Conservation (phyloP, 2,888 invertebrate species). For the Pelosia muscerda region DNA sequence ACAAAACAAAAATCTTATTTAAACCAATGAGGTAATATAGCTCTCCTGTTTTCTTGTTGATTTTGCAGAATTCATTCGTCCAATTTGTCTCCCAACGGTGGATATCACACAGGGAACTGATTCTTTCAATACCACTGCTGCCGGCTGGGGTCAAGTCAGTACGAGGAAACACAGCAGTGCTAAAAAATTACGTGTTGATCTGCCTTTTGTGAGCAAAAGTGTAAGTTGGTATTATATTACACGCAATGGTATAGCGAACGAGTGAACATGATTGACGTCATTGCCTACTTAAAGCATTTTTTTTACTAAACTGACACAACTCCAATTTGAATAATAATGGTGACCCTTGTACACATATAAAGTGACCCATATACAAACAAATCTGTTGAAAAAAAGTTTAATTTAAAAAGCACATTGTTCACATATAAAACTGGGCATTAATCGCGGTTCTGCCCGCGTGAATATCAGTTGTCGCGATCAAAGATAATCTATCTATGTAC, state of each 20-base stretch:
- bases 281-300: too few relatives aligned
- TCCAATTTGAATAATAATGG: too few relatives aligned
- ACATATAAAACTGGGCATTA: too few relatives aligned
- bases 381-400: too few relatives aligned
- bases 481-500: too few relatives aligned
- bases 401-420: too few relatives aligned
- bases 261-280: too few relatives aligned
- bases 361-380: too few relatives aligned
- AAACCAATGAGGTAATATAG: background rate
- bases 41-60: background rate
- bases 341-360: too few relatives aligned
- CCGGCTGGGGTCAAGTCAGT: conserved; percentile 20
- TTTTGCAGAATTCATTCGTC: conserved; percentile 39
- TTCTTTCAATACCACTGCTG: conserved; percentile 13
- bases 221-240: conserved; percentile 40
- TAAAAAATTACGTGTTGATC: conserved; percentile 59
- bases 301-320: too few relatives aligned
- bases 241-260: background rate
- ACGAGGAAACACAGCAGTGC: conserved; percentile 58
- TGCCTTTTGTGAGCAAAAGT: conserved; percentile 50
- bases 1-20: background rate
- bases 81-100: conserved; percentile 29
- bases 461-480: too few relatives aligned
- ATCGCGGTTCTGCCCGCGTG: too few relatives aligned
- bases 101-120: conserved; percentile 22